Conservation (phyloP, 2,113 vertebrate species). For the Alouatta palliata region DNA sequence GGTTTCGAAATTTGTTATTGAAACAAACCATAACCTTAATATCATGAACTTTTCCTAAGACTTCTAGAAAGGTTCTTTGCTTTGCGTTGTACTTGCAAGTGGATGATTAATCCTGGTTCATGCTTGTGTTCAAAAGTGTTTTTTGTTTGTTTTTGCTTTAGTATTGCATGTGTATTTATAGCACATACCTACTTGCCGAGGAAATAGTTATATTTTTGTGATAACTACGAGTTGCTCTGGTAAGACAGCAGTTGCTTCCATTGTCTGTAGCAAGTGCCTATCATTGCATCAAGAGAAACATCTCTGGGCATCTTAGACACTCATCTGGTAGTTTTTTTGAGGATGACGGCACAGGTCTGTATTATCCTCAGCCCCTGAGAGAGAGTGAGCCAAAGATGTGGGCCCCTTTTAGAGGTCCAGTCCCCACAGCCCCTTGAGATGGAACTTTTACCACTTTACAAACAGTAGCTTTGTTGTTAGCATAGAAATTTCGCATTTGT, state of each 20-base stretch:
- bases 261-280: not conserved
- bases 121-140: not conserved
- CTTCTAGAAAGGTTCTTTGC: conserved; percentile 68
- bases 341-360: not conserved
- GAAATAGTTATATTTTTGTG: not conserved
- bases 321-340: not conserved
- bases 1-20: conserved; percentile 72
- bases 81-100: conserved; percentile 37
- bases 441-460: not conserved
- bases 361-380: not conserved
- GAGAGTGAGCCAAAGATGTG: not conserved
- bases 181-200: not conserved
- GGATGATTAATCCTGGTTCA: conserved; percentile 58
- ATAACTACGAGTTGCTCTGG: not conserved
- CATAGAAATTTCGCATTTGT: not conserved
- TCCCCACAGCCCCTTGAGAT: not conserved
- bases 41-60: conserved; percentile 63
- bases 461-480: not conserved
- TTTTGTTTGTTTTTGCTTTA: conserved; percentile 29
- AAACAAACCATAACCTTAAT: conserved; percentile 72
- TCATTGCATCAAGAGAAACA: not conserved
- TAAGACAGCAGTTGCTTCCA: not conserved
- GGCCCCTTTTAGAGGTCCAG: not conserved
- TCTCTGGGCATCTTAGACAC: not conserved
- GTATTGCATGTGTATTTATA: not conserved